Base-by-base conservation (phyloP, 2,888 invertebrate species). In the Eumacrocentrus americanus region DNA sequence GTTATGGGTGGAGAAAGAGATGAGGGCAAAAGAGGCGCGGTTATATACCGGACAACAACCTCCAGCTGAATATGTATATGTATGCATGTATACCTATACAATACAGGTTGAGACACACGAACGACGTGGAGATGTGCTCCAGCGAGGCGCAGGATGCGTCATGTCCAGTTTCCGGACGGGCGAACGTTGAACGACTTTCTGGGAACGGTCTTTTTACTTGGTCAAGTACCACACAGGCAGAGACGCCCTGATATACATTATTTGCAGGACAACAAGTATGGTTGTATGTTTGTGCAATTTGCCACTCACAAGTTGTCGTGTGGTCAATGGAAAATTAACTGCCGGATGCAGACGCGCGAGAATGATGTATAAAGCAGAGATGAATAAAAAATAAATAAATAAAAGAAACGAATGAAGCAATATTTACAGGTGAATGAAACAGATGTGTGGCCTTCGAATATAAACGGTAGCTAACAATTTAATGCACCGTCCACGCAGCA, bases 391-490 rank as follows among this genome's bases (percentile, higher is more conserved):
- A 59, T 58, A 54, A 35, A 47, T 47, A 50, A 58, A 63, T 42
- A 20, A 56, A 18, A 61, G 22, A 47, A 62, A 48, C 25, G 25
- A 5, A 25, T 40, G 12, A 40, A 40, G 38, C 38, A 40, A 14
- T 40, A 42, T 42, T 42, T 42, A 42, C 42, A n/a, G 20, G 42
- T 42, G 42, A 42, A 42, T 42, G 42, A 42, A 42, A 42, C 42
- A 42, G 68, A 70, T 58, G 66, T 42, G 66, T 42, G 38, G 63
- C 58, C 40, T 62, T 68, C 63, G 65, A 62, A 60, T 62, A 42
- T 54, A 64, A 63, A 64, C 57, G 46, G 23, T 25, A 68, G 69
- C 65, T 70, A 68, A 72, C 65, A 65, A 70, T 72, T 72, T 68
- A 67, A 70, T 67, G 64, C 60, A 63, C 68, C 67, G 67, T 66